A percentile compares a stretch with the other conserved stretches of the same genome.
Evolutionary conservation across 1,140 invertebrate species (phyloP).

Genomic region (Drosophila kikkawai): DNA sequence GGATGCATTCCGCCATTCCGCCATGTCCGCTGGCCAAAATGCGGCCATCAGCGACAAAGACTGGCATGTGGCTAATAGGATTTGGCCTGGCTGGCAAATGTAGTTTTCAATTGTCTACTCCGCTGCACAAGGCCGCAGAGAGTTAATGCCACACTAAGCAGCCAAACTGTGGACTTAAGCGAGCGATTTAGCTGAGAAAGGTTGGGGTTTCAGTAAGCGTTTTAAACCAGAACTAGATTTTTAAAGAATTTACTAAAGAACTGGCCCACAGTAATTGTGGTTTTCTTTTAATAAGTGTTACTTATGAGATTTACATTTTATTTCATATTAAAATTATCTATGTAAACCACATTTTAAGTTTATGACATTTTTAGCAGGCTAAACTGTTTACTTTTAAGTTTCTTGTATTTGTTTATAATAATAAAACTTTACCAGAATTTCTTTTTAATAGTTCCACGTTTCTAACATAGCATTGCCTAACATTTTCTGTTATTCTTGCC

Average conservation of each 20-base stretch:
- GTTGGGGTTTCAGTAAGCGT: background rate
- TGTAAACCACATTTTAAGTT: too few species aligned
- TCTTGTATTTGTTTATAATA: background rate
- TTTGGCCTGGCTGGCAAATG: constrained; percentile 54
- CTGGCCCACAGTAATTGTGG: accelerated
- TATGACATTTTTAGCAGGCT: too few species aligned
- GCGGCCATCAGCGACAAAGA: constrained; percentile 51
- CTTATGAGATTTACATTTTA: background rate
- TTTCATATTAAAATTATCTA: background rate
- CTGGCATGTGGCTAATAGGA: constrained; percentile 78
- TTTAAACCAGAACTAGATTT: background rate
- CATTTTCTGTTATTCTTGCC: background rate
- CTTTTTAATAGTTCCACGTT: too few species aligned
- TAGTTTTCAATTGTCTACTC: constrained; percentile 68
- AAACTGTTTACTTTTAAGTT: too few species aligned
- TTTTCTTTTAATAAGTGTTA: background rate
- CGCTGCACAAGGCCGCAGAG: constrained; percentile 60
- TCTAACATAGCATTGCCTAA: background rate
- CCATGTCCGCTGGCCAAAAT: constrained; percentile 55
- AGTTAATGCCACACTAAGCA: constrained; percentile 57
- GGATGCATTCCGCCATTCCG: constrained; percentile 53
- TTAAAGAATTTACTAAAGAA: background rate
- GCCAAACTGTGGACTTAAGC: constrained; percentile 17
- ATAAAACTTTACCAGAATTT: background rate
- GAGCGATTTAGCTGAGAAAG: background rate